Evolutionary conservation across 37 sponge, comb jelly and placozoan genomes (phyloP).

Genomic region (Geodia barretti): DNA sequence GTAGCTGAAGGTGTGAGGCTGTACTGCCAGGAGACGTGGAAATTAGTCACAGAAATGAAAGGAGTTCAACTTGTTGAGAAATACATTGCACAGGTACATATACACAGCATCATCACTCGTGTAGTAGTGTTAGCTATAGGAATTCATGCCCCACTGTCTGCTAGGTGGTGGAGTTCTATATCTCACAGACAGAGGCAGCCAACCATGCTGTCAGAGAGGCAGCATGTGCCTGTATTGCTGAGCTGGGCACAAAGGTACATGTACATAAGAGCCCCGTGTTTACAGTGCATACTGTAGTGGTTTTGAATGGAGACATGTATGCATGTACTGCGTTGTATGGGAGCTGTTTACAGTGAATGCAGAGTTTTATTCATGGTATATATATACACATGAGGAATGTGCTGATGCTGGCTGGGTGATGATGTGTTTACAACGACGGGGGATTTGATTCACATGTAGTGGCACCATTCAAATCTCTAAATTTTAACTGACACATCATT

Average conservation of each 20-base stretch:
- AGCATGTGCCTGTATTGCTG: slow-evolving; percentile 95
- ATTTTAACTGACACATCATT: no score
- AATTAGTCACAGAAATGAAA: slow-evolving; percentile 58
- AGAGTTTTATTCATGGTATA: no score
- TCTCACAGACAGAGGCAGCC: slow-evolving; percentile 78
- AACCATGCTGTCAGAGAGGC: slow-evolving; percentile 96
- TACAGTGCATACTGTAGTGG: no score
- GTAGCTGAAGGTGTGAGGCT: slow-evolving; percentile 94
- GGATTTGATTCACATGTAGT: no score
- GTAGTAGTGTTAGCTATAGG: not conserved
- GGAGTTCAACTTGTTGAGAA: slow-evolving; percentile 78
- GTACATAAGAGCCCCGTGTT: not conserved
- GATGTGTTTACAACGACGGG: no score
- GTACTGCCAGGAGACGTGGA: slow-evolving; percentile 95
- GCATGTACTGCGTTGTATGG: no score
- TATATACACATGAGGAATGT: no score
- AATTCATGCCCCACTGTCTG: not conserved
- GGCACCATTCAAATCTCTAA: not conserved
- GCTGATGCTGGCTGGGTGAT: no score
- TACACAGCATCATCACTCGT: not conserved
- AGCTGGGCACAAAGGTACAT: slow-evolving; percentile 87
- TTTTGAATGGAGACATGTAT: no score
- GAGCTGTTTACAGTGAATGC: no score
- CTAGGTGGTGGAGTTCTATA: slow-evolving; percentile 69
- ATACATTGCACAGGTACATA: slow-evolving; percentile 61